Evolutionary conservation across 2,113 vertebrate genomes (phyloP), one percentile per base, ranked within the genome.

Genomic region (Alethe castanea): DNA sequence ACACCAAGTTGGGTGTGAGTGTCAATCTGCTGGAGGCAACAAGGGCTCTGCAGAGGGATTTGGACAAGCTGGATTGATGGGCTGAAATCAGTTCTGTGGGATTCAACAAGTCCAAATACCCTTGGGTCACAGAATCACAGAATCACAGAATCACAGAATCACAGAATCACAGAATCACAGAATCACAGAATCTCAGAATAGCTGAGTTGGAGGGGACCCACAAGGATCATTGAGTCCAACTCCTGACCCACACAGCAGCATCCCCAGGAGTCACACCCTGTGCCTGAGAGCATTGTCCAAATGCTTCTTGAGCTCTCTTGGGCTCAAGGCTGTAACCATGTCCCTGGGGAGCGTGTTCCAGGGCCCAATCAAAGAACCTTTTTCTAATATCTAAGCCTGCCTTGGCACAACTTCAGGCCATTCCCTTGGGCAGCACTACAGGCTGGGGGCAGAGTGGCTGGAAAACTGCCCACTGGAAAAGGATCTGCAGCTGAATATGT

Each of bases 41-140:
- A 12, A 53, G 42, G 38, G 9, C 26, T 59, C 29, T 64, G 8
- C 25, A 59, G 29, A 53, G 25, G 16, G 7, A 16, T 15, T 25
- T 64, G 48, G 8, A 33, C 15, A 56, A 40, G 18, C 11, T 36
- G 52, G 59, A 72, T 29, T 0, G 0, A 36, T 47, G 25, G 22
- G 9, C 35, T 7, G 2, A 9, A 44, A 44, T 19, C 22, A 33
- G 2, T 11, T 52, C 6, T 7, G 11, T 24, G 29, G 59, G 20
- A 22, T 40, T 19, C 33, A 70, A 33, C 29, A 33, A 23, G 29
- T 22, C n/a, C 11, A 35, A 33, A 13, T 57, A 20, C 6, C 7
- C 9, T 36, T n/a, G 28, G 8, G 9, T 12, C 4, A 1, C 47
- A 74, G 42, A 42, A 42, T 23, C 23, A 28, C 17, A 71, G 53